Percentiles rank a stretch among this genome's conserved stretches.
Evolutionary conservation across 1,140 invertebrate genomes (phyloP).

Genomic region (Drosophila ananassae): DNA sequence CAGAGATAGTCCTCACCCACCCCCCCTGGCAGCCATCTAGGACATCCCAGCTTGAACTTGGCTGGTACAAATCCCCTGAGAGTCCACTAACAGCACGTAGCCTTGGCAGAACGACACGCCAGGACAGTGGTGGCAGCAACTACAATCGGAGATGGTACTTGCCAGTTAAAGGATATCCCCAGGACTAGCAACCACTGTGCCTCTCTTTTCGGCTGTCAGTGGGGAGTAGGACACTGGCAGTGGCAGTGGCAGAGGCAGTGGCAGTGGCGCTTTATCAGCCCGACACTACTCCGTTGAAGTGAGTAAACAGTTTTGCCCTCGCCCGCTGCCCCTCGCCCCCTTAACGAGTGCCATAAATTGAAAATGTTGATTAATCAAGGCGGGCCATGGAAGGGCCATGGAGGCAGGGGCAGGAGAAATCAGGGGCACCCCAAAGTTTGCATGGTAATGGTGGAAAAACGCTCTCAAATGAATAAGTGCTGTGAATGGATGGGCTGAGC

Average conservation of each 20-base stretch:
- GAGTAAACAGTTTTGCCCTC: slow-evolving; percentile 79
- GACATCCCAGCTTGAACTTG: slow-evolving; percentile 49
- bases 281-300: slow-evolving; percentile 73
- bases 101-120: slow-evolving; percentile 23
- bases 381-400: slow-evolving; percentile 20
- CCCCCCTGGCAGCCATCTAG: slow-evolving; percentile 6
- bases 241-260: background rate
- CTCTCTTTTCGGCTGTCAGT: background rate
- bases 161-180: too few species aligned
- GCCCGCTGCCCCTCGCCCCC: background rate
- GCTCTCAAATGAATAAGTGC: slow-evolving; percentile 58
- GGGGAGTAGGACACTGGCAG: slow-evolving; percentile 1
- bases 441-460: slow-evolving; percentile 55
- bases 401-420: slow-evolving; percentile 23
- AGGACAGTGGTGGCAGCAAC: slow-evolving; percentile 10
- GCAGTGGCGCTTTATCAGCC: slow-evolving; percentile 58
- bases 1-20: slow-evolving; percentile 57
- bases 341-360: slow-evolving; percentile 71
- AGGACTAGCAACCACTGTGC: background rate
- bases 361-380: slow-evolving; percentile 80
- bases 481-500: slow-evolving; percentile 38
- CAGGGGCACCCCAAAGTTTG: slow-evolving; percentile 2
- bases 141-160: too few species aligned
- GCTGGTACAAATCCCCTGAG: slow-evolving; percentile 74
- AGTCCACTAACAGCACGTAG: slow-evolving; percentile 70